Conservation (phyloP, 2,888 invertebrate genomes). For the Epistrophella euchroma region DNA sequence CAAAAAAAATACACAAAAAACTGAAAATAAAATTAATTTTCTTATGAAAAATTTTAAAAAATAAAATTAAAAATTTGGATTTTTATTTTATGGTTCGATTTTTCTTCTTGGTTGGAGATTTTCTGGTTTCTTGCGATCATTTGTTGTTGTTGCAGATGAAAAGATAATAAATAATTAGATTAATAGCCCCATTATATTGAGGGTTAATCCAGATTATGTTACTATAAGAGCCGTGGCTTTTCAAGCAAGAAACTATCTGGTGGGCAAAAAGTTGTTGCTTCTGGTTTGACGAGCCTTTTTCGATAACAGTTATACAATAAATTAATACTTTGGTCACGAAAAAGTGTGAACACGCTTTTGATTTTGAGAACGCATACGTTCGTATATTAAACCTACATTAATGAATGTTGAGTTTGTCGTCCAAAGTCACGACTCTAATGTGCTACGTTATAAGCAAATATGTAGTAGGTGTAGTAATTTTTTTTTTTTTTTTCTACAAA, state of each 20-base stretch:
- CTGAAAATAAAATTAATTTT: slow-evolving; percentile 64
- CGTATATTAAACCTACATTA: slow-evolving; percentile 5
- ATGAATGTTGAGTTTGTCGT: slow-evolving; percentile 25
- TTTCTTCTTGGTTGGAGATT: neutral
- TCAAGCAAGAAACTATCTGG: neutral
- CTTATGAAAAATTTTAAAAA: slow-evolving; percentile 53
- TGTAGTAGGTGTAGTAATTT: neutral
- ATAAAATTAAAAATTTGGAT: slow-evolving; percentile 15
- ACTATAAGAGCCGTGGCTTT: neutral
- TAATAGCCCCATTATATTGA: slow-evolving; percentile 15
- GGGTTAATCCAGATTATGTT: slow-evolving; percentile 15
- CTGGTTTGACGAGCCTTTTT: slow-evolving; percentile 59
- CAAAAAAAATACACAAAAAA: slow-evolving; percentile 22
- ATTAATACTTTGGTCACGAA: slow-evolving; percentile 72
- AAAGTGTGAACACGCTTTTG: slow-evolving; percentile 70
- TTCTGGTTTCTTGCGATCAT: neutral
- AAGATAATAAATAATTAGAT: slow-evolving; percentile 23
- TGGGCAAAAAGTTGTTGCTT: slow-evolving; percentile 34
- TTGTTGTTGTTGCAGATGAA: neutral
- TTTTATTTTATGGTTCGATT: slow-evolving; percentile 2
- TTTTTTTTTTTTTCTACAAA: neutral
- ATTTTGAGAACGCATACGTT: slow-evolving; percentile 41
- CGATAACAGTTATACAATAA: slow-evolving; percentile 52
- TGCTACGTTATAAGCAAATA: slow-evolving; percentile 10
- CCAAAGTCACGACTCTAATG: slow-evolving; percentile 17